phyloP scores from a whole-genome alignment of 2,113 vertebrate species.

The Syrmaticus mikado region DNA sequence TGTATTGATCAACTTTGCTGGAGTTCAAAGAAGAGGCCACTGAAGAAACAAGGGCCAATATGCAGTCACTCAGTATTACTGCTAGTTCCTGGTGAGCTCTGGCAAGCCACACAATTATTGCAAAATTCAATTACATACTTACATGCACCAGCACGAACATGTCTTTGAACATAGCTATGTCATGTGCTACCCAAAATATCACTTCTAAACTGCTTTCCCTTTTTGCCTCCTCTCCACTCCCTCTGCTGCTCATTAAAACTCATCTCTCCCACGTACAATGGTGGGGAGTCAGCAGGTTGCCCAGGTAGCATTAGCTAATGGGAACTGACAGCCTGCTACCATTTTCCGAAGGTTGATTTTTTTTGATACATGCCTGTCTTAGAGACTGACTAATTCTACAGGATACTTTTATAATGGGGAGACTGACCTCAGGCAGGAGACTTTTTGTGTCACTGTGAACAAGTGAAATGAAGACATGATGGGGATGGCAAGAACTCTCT shows the following conservation, averaged over 20 bases:
- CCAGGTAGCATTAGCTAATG: constrained; percentile 34
- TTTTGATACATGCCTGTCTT: constrained; percentile 55
- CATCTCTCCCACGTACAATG: background rate
- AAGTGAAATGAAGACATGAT: constrained; percentile 1
- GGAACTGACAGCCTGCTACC: constrained; percentile 56
- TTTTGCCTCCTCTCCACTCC: background rate
- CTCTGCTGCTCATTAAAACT: constrained; percentile 67
- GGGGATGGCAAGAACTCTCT: background rate
- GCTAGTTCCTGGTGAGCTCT: background rate
- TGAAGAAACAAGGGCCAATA: background rate
- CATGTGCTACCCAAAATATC: background rate
- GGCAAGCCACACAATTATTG: background rate
- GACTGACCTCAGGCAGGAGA: constrained; percentile 56
- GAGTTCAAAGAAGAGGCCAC: background rate
- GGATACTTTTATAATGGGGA: constrained; percentile 51
- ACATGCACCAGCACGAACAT: background rate
- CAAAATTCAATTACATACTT: background rate
- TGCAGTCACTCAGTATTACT: fast-evolving
- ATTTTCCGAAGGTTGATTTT: background rate
- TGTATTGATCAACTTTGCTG: background rate
- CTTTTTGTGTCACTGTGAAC: constrained; percentile 49
- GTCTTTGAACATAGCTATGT: background rate
- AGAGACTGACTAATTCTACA: constrained; percentile 36
- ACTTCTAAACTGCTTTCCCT: background rate
- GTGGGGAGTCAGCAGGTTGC: constrained; percentile 47